Conservation (phyloP, 2,113 vertebrate genomes). For the Accipiter virgatus region DNA sequence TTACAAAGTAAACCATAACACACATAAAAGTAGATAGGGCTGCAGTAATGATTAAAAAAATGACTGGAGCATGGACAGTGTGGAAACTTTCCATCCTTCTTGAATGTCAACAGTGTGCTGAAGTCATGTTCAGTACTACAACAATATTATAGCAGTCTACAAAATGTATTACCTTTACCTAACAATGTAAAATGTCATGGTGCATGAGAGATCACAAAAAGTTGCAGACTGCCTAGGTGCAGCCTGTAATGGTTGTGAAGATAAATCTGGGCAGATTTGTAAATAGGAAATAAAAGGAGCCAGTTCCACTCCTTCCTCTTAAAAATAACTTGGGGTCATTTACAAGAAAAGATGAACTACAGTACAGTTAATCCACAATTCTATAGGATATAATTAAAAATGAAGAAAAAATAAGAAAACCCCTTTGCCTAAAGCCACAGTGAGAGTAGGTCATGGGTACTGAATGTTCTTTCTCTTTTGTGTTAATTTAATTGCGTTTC, state of each 20-base stretch:
- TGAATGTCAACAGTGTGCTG: background rate
- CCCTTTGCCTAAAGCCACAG: background rate
- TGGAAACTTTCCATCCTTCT: slow-evolving; percentile 20
- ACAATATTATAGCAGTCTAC: background rate
- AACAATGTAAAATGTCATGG: background rate
- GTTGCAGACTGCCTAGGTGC: background rate
- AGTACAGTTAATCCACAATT: background rate
- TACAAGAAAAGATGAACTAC: background rate
- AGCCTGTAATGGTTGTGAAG: background rate
- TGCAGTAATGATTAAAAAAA: slow-evolving; percentile 30
- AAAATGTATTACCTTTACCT: background rate
- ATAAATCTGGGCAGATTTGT: background rate
- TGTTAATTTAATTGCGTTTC: background rate
- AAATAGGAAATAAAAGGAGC: background rate
- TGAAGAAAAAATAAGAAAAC: background rate
- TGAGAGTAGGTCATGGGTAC: background rate
- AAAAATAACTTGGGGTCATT: background rate
- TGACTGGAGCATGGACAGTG: background rate
- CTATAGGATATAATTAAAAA: background rate
- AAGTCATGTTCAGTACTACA: background rate
- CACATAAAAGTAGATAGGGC: background rate
- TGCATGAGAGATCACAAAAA: background rate
- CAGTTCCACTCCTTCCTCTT: background rate
- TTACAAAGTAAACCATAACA: background rate
- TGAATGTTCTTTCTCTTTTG: background rate